Evolutionary conservation across 2,113 vertebrate genomes (phyloP), one percentile per base, ranked within the genome.

Genomic region (Paratilapia polleni): DNA sequence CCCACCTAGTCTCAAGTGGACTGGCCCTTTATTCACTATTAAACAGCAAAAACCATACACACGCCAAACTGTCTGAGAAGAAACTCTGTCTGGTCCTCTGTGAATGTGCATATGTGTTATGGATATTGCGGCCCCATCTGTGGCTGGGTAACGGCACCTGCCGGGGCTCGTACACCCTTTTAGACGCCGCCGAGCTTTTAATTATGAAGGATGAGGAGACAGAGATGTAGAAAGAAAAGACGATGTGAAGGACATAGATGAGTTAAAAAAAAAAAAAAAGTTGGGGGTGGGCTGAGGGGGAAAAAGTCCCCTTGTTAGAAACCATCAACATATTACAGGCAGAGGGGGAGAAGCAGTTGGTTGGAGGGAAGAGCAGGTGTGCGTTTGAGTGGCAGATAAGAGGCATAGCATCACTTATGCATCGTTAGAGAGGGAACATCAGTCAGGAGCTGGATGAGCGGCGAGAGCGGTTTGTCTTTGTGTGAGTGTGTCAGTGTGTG

Each of bases 321-420:
- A 78, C 34, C 78, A 75, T 79, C 80, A 81, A 60, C 79, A 81
- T 78, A 47, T 85, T 73, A 15, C 64, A 83, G 68, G n/a, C 60
- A 38, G 82, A 73, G 74, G 41, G 68, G 36, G 70, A 49, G 75
- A 60, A 54, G 24, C 57, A 70, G 81, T 64, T 22, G 34, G 81
- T 61, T 54, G 63, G 57, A 77, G 75, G 77, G 68, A n/a, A 36
- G 80, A 73, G 90, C 90, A 91, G 90, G 90, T 94, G 93, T 82
- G 78, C 14, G 61, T 89, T 89, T 92, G 91, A 94, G 89, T 93
- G 93, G 88, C 88, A 89, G 89, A 91, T 90, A 90, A 94, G 83
- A 92, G 86, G 87, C 93, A 90, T 59, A 88, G 85, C 86, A 88
- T 92, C 90, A 90, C 89, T 93, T 92, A 94, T 88, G 85, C 90